These are phyloP conservation scores for Antitype chi DNA, from an alignment of 2,888 invertebrate species.

Conservation along the genomic window DNA sequence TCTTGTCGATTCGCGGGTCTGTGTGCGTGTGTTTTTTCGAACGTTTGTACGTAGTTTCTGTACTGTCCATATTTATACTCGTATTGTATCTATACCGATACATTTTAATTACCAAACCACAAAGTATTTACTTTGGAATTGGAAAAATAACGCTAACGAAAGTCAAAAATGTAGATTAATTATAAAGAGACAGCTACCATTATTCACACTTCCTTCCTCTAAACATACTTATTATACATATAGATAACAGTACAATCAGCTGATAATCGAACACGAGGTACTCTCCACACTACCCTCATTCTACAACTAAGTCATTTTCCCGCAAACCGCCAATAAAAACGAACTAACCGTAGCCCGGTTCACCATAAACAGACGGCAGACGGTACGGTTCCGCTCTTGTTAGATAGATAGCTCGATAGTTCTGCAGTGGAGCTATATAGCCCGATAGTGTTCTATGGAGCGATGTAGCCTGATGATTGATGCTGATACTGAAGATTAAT, in stretches of 20 bases:
- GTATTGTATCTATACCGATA: not conserved
- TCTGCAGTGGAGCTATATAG: not conserved
- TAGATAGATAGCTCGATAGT: constrained; percentile 51
- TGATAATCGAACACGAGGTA: not conserved
- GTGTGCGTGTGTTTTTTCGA: too few species aligned
- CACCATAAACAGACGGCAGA: constrained; percentile 62
- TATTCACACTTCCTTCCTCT: not conserved
- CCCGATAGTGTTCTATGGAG: not conserved
- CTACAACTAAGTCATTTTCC: constrained; percentile 16
- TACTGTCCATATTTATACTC: too few species aligned
- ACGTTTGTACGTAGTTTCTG: too few species aligned
- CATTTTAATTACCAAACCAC: not conserved
- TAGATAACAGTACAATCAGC: constrained; percentile 13
- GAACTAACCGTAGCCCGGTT: constrained; percentile 64
- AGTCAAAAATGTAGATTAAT: not conserved
- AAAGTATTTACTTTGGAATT: not conserved
- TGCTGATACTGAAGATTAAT: not conserved
- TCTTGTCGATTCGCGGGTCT: too few species aligned
- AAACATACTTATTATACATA: not conserved
- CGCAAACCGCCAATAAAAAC: constrained; percentile 68
- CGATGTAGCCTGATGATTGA: too few species aligned
- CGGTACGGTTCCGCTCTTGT: constrained; percentile 66
- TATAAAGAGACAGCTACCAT: not conserved
- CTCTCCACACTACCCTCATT: constrained; percentile 32
- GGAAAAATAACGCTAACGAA: not conserved